phyloP scores from a whole-genome alignment of 1,140 invertebrate genomes.

The Meteorus sp. region DNA sequence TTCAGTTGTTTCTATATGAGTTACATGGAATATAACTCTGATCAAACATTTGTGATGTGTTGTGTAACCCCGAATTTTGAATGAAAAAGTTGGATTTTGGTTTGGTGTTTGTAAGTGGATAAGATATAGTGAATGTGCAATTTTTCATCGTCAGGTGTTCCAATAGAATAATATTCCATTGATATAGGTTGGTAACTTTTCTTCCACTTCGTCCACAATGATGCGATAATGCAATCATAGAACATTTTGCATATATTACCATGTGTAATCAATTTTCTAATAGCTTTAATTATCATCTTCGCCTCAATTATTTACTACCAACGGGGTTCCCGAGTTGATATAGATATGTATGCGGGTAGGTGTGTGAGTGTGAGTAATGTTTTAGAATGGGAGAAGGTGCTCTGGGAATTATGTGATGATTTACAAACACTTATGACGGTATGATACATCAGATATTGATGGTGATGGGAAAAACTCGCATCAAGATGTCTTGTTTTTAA shows the following conservation, averaged over 20 bases:
- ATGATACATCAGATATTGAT: not conserved
- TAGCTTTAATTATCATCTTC: not conserved
- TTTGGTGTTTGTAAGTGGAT: no score
- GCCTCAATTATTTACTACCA: not conserved
- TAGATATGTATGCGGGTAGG: not conserved
- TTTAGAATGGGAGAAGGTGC: not conserved
- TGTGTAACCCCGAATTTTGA: no score
- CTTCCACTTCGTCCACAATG: not conserved
- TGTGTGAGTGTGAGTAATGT: not conserved
- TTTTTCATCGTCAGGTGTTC: no score
- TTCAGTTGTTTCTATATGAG: no score
- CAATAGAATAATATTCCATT: no score
- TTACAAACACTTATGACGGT: not conserved
- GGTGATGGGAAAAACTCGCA: not conserved
- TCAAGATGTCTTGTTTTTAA: no score
- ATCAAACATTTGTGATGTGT: no score
- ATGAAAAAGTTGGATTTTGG: no score
- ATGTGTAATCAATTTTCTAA: slow-evolving; percentile 3
- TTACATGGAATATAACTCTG: no score
- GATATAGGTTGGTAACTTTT: no score
- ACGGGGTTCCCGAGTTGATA: not conserved
- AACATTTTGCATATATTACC: not conserved
- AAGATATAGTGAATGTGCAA: no score
- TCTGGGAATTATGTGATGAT: not conserved
- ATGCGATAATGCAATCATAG: not conserved